phyloP scores from a whole-genome alignment of 2,113 vertebrate species.

The Struthidea cinerea region DNA sequence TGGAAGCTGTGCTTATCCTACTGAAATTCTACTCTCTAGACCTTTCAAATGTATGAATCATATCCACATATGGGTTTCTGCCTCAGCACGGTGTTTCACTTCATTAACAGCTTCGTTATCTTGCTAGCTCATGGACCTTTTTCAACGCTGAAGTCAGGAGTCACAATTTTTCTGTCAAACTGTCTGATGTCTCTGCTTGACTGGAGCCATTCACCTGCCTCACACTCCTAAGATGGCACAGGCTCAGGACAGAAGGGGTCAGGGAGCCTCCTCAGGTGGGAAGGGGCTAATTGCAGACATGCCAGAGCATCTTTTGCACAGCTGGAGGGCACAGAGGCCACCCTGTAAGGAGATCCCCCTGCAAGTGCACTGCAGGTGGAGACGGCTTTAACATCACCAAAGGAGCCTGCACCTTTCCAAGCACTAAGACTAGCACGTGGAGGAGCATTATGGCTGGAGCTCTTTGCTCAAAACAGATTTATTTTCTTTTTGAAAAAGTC shows the following conservation, averaged over 20 bases:
- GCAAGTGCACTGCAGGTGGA: neutral
- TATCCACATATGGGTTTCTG: slow-evolving; percentile 11
- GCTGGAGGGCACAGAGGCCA: neutral
- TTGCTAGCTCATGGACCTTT: neutral
- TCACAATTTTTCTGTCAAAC: neutral
- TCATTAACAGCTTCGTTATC: slow-evolving; percentile 18
- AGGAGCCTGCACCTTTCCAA: neutral
- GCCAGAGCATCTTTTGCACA: neutral
- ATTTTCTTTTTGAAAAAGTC: neutral
- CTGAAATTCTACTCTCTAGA: slow-evolving; percentile 19
- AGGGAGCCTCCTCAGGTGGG: neutral
- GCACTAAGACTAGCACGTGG: neutral
- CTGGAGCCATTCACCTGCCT: neutral
- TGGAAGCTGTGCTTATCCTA: neutral
- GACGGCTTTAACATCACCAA: neutral
- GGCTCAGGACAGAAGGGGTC: neutral
- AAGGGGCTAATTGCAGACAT: neutral
- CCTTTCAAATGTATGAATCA: slow-evolving; percentile 44
- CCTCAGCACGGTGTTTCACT: neutral
- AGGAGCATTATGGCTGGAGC: neutral
- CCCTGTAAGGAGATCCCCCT: neutral
- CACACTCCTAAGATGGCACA: neutral
- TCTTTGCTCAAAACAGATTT: neutral
- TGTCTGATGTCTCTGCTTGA: neutral
- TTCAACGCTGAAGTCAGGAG: neutral